Conservation (phyloP, 2,113 vertebrate genomes). For the Caranx ignobilis region DNA sequence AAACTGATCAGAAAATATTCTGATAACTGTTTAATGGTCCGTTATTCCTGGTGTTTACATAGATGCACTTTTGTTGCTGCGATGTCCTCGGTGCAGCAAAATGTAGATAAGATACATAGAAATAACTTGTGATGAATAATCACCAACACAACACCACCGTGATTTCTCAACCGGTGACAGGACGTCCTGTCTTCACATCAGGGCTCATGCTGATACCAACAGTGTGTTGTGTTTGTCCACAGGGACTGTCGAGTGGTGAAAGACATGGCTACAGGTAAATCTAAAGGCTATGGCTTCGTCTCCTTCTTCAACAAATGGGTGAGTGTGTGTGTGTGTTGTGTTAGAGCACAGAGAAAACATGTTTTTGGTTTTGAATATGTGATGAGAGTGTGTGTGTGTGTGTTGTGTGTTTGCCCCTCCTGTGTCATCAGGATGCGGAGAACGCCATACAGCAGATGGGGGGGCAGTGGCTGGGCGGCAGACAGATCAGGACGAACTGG, state of each 20-base stretch:
- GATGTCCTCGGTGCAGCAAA: too few relatives aligned
- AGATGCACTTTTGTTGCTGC: too few relatives aligned
- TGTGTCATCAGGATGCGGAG: constrained; percentile 89
- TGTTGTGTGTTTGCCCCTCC: neutral
- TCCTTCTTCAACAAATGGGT: constrained; percentile 99
- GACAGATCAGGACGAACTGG: constrained; percentile 99
- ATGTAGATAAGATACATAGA: too few relatives aligned
- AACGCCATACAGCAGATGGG: constrained; percentile 99
- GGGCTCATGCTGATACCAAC: too few relatives aligned
- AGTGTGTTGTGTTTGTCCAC: constrained; percentile 54
- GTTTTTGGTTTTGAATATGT: neutral
- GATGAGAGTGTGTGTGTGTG: neutral
- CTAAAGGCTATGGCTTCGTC: constrained; percentile 98
- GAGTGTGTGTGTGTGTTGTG: constrained; percentile 60
- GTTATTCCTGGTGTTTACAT: too few relatives aligned
- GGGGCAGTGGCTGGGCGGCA: constrained; percentile 96
- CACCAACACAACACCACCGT: too few relatives aligned
- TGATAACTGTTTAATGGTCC: too few relatives aligned
- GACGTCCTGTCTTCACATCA: too few relatives aligned
- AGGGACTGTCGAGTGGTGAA: constrained; percentile 98
- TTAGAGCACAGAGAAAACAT: constrained; percentile 41
- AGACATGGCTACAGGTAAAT: constrained; percentile 98
- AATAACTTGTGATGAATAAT: too few relatives aligned
- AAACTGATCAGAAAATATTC: too few relatives aligned
- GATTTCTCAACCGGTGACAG: too few relatives aligned